phyloP scores from a whole-genome alignment of 2,797 vertebrate genomes.

The Clarias pachynema region DNA sequence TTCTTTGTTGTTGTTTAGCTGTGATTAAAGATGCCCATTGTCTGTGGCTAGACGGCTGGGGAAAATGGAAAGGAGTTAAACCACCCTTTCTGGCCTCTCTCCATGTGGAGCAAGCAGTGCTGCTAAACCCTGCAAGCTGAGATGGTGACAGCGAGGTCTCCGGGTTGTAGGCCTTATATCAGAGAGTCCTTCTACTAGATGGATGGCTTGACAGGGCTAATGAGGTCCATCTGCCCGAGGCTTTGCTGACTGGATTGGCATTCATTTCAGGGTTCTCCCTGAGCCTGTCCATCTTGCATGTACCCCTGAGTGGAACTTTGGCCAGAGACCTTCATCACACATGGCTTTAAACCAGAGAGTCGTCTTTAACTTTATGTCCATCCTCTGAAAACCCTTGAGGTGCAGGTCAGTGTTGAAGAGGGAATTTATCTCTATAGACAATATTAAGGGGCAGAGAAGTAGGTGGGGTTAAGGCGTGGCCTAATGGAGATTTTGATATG shows the following conservation, averaged over 20 bases:
- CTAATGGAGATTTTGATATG: not conserved
- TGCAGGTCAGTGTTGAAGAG: too few relatives aligned
- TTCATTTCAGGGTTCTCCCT: too few relatives aligned
- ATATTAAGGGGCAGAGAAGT: not conserved
- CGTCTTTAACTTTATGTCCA: too few relatives aligned
- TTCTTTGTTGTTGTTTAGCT: not conserved
- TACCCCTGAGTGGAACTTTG: too few relatives aligned
- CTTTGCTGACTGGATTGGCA: too few relatives aligned
- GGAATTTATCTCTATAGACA: not conserved
- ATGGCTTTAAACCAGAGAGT: too few relatives aligned
- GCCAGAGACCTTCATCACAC: too few relatives aligned
- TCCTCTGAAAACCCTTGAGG: too few relatives aligned
- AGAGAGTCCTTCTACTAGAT: not conserved
- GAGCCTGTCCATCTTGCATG: too few relatives aligned
- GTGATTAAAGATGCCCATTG: not conserved
- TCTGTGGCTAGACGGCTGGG: not conserved
- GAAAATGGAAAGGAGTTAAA: too few relatives aligned
- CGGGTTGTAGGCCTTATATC: not conserved
- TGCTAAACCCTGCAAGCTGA: not conserved
- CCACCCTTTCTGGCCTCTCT: too few relatives aligned
- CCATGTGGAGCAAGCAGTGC: not conserved
- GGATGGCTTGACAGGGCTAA: not conserved
- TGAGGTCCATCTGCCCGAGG: not conserved
- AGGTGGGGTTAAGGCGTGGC: not conserved
- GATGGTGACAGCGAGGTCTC: constrained; percentile 1